Base-by-base conservation (phyloP, 2,113 vertebrate species). In the Dromas ardeola region DNA sequence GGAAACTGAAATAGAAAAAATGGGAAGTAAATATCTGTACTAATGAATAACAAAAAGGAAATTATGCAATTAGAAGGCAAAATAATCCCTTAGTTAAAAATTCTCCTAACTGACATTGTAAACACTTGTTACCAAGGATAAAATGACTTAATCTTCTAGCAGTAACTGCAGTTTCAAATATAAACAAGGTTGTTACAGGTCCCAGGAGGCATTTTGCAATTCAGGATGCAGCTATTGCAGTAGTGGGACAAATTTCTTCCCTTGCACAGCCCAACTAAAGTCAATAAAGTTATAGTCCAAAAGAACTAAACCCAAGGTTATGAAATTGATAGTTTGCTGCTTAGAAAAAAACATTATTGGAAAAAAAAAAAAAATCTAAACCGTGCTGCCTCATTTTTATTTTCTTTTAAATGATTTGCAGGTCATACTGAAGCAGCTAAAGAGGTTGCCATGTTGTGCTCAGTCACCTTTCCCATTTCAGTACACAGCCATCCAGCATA, bases 21-120 rank as follows among this genome's bases (percentile, higher is more conserved):
- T 13, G 43, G 50, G 90, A 96, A 93, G 50, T 74, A 95, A 95
- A 43, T 90, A 93, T 76, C 93, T 73, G 14, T 49, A 58, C 62
- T 94, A 93, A 96, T 73, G 79, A 97, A n/a, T 62, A 94, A 87
- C 81, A 93, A 93, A 93, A 62, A 79, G 53, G 71, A 91, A 90
- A 94, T 87, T 56, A 91, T 38, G 81, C 79, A 94, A 73, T 88
- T 82, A 93, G 74, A 85, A 80, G 27, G 55, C 58, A 95, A 95
- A 96, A 93, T 45, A 95, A 87, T 79, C 40, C 52, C 38, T 43
- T 79, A 87, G 74, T 92, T 93, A 86, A 96, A 95, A 91, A 80
- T 80, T 70, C 62, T 87, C 56, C 73, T 81, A 58, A 61, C 47
- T 84, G 73, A 72, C 70, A 95, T 13, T 27, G 30, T 90, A 94